Base-by-base conservation (phyloP, 2,797 vertebrate species). In the Gallinago solitaria region DNA sequence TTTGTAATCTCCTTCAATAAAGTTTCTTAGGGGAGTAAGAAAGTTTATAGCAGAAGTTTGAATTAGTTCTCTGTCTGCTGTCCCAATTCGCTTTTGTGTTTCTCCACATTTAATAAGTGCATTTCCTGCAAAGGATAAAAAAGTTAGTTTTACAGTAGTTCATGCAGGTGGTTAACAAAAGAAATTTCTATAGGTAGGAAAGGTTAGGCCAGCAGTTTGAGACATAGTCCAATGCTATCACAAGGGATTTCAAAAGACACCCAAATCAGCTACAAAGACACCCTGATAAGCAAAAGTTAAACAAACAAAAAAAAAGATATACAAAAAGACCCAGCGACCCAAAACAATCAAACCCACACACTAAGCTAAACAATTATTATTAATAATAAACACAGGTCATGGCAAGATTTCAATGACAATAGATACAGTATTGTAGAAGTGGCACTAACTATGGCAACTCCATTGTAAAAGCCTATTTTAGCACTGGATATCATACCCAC, bases 1-100 rank as follows among this genome's bases (percentile, higher is more conserved):
- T 98, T 99, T 99, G 95, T 99, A 99, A 97, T 99, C 99, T 47
- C 99, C 99, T 97, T 99, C 99, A 73, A 99, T 98, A 93, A 99
- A 99, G 97, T 99, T 99, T 97, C 99, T 98, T 96, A 99, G 98
- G 41, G 99, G 99, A 77, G 99, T 99, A 83, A 99, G 99, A 97
- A 99, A 99, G 97, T 99, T 99, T 97, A 99, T 99, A 94, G 99
- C 99, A 59, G 99, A 97, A 70, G 98, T 98, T 87, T 99, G 99
- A 97, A 99, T 99, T 54, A 99, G 97, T 97, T 99, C 99, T 94
- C 99, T 98, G 97, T 99, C 99, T 20, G 99, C 99, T 32, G 98
- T 98, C 77, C 99, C 99, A 82, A 99, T 99, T 98, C 99, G 98
- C 93, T 99, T 99, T 97, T 99, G 98, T 82, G 98, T 98, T 97